Evolutionary conservation across 1,140 invertebrate species (phyloP).

Genomic region (Drosophila dunni): DNA sequence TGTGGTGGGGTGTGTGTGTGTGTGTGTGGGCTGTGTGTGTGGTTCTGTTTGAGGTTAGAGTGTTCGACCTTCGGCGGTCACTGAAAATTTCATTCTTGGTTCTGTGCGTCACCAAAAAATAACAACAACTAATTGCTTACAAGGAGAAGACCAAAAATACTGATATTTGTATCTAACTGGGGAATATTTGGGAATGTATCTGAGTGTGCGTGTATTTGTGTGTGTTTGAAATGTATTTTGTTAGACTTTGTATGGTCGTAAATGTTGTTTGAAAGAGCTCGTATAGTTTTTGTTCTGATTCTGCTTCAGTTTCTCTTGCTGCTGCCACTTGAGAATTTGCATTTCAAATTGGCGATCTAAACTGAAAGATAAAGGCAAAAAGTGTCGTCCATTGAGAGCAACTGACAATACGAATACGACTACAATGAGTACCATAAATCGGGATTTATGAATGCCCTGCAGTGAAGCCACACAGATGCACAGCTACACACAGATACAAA

Average conservation of each 20-base stretch:
- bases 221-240: slow-evolving; percentile 38
- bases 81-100: slow-evolving; percentile 47
- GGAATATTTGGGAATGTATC: neutral
- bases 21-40: neutral
- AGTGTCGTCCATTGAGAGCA: slow-evolving; percentile 43
- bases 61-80: slow-evolving; percentile 47
- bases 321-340: slow-evolving; percentile 58
- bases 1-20: slow-evolving; percentile 4
- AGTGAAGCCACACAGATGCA: neutral
- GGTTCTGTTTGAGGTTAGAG: slow-evolving; percentile 21
- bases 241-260: slow-evolving; percentile 11
- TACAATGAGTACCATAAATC: slow-evolving; percentile 6
- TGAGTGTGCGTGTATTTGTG: slow-evolving; percentile 9
- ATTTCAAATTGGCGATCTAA: slow-evolving; percentile 72
- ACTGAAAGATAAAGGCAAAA: slow-evolving; percentile 57
- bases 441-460: slow-evolving; percentile 30
- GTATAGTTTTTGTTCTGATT: too few species aligned
- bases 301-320: neutral
- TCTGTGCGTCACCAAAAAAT: slow-evolving; percentile 49
- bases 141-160: slow-evolving; percentile 14
- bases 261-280: slow-evolving; percentile 46
- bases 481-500: neutral
- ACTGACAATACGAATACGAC: slow-evolving; percentile 21
- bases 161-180: neutral
- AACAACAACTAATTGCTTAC: slow-evolving; percentile 39